A percentile compares a stretch with the other conserved stretches of the same genome.
These are phyloP conservation scores for Ophion slaviceki DNA, from an alignment of 2,888 invertebrate genomes.

Conservation along the genomic window DNA sequence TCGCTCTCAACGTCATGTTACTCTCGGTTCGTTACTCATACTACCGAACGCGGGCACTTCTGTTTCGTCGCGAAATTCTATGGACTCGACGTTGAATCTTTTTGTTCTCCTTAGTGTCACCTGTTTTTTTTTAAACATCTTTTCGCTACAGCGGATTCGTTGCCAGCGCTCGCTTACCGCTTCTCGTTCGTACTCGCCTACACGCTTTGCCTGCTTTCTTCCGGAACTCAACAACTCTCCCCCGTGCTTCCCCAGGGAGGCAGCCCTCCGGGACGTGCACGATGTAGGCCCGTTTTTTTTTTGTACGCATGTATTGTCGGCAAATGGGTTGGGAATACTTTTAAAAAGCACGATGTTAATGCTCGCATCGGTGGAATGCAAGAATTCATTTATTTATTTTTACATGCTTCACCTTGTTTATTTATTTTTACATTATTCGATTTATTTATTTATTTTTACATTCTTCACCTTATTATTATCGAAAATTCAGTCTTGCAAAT, in stretches of 20 bases:
- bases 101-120: slow-evolving; percentile 17
- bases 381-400: too few species aligned
- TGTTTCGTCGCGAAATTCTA: slow-evolving; percentile 14
- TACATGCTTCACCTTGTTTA: too few species aligned
- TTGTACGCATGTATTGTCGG: too few species aligned
- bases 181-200: slow-evolving; percentile 16
- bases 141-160: slow-evolving; percentile 43
- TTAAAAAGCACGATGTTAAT: neutral
- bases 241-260: neutral
- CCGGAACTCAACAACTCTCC: neutral
- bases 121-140: slow-evolving; percentile 35
- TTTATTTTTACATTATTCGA: too few species aligned
- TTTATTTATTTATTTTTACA: too few species aligned
- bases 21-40: slow-evolving; percentile 57
- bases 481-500: too few species aligned
- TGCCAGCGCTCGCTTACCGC: slow-evolving; percentile 35
- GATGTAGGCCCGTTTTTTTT: neutral
- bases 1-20: slow-evolving; percentile 35
- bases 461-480: too few species aligned
- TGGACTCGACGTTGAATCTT: slow-evolving; percentile 1
- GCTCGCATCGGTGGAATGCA: too few species aligned
- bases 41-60: slow-evolving; percentile 32
- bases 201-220: slow-evolving; percentile 46
- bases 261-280: neutral
- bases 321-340: too few species aligned